Evolutionary conservation across 2,113 vertebrate species (phyloP).

Genomic region (Columbina picui): DNA sequence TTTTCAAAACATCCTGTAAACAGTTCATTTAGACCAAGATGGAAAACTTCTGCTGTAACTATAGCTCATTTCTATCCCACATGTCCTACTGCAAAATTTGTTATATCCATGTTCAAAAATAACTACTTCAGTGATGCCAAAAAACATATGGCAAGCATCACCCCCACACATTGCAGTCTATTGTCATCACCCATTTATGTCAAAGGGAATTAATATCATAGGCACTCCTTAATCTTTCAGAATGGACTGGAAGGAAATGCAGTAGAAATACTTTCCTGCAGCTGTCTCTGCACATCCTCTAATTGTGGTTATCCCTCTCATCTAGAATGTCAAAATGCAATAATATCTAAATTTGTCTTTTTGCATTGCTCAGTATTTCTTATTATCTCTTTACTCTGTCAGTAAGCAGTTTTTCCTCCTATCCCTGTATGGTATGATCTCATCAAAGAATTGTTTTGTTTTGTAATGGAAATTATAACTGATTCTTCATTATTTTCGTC

Average conservation of each 20-base stretch:
- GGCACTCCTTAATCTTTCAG: conserved; percentile 22
- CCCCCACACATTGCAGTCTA: neutral
- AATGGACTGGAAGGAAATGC: conserved; percentile 38
- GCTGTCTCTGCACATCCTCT: conserved; percentile 4
- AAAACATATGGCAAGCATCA: conserved; percentile 39
- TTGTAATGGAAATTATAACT: neutral
- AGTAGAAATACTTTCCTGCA: conserved; percentile 6
- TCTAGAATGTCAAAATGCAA: neutral
- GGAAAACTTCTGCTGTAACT: neutral
- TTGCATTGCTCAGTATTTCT: neutral
- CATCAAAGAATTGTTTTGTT: neutral
- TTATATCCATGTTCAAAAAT: conserved; percentile 35
- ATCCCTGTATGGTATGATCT: neutral
- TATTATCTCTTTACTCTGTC: neutral
- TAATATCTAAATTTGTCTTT: neutral
- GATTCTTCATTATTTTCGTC: neutral
- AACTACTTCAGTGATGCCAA: conserved; percentile 3
- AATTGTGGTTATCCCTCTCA: conserved; percentile 8
- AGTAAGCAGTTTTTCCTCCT: neutral
- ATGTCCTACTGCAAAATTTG: neutral
- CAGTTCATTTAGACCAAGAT: neutral
- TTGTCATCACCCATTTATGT: conserved; percentile 49
- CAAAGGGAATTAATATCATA: conserved; percentile 37
- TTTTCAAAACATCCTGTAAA: neutral
- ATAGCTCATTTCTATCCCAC: neutral